A percentile compares a stretch with the other conserved stretches of the same genome.
phyloP scores from a whole-genome alignment of 2,797 vertebrate species.

The Danio kyathit region DNA sequence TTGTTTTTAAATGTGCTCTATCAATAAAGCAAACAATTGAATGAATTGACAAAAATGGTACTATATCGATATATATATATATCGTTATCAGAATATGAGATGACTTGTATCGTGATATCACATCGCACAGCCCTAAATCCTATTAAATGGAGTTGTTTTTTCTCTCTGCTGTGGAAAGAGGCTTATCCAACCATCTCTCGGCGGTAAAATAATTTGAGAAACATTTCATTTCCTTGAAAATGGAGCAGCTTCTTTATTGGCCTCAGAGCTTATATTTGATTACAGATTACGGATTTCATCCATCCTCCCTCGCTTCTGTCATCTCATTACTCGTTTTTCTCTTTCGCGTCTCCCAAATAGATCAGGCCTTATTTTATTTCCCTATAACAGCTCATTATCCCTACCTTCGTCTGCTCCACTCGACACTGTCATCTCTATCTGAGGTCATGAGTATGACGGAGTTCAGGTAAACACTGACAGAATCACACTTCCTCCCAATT shows the following conservation, averaged over 20 bases:
- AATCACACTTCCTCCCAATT: slow-evolving; percentile 73
- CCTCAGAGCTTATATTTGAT: slow-evolving; percentile 33
- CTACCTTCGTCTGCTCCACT: slow-evolving; percentile 55
- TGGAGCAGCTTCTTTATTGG: slow-evolving; percentile 39
- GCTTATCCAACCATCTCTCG: slow-evolving; percentile 22
- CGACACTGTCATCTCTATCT: slow-evolving; percentile 11
- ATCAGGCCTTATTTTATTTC: slow-evolving; percentile 39
- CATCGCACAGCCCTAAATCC: too few relatives aligned
- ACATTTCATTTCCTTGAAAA: slow-evolving; percentile 47
- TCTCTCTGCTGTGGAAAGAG: neutral
- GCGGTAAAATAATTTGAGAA: slow-evolving; percentile 39
- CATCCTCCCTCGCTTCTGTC: slow-evolving; percentile 34
- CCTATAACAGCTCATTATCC: slow-evolving; percentile 62
- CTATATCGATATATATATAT: too few relatives aligned
- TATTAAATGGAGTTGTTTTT: slow-evolving; percentile 22
- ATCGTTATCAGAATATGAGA: too few relatives aligned
- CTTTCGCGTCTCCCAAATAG: slow-evolving; percentile 24
- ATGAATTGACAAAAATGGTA: too few relatives aligned
- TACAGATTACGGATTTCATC: slow-evolving; percentile 30
- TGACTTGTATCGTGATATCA: too few relatives aligned
- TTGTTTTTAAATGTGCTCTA: too few relatives aligned
- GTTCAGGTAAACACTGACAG: slow-evolving; percentile 78
- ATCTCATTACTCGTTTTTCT: slow-evolving; percentile 44
- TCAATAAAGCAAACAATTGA: too few relatives aligned
- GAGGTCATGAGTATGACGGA: slow-evolving; percentile 66